phyloP scores from a whole-genome alignment of 2,797 vertebrate genomes.

The Coilia nasus region DNA sequence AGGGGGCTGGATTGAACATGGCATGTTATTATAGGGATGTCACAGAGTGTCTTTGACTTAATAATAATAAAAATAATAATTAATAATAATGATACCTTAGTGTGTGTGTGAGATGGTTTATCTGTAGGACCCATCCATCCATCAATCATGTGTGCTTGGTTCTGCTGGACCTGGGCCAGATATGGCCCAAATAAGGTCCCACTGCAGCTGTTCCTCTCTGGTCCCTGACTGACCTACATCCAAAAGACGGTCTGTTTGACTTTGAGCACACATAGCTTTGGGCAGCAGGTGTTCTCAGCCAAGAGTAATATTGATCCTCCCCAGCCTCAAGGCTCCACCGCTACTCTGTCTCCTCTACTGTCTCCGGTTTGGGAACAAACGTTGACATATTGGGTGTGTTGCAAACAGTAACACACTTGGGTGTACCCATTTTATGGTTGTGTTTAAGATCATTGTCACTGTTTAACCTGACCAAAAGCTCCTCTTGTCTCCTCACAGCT shows the following conservation, averaged over 20 bases:
- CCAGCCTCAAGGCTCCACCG: background rate
- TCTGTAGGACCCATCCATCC: background rate
- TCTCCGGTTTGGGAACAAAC: background rate
- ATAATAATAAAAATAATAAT: no score
- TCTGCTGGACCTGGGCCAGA: background rate
- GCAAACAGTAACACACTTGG: background rate
- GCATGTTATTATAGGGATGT: no score
- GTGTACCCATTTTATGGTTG: background rate
- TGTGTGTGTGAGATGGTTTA: no score
- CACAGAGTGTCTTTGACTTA: no score
- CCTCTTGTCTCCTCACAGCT: conserved; percentile 64
- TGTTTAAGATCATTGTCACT: background rate
- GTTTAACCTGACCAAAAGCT: background rate
- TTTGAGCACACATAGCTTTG: background rate
- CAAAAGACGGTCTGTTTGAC: background rate
- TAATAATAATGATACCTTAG: no score
- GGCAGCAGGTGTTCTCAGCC: background rate
- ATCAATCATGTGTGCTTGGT: background rate
- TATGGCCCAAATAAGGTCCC: no score
- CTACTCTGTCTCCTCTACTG: background rate
- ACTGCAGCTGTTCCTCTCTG: background rate
- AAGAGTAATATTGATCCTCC: background rate
- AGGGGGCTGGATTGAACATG: no score
- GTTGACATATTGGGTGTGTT: background rate
- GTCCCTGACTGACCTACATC: background rate